Evolutionary conservation across 2,797 vertebrate genomes (phyloP).

Genomic region (Syngnathus acus): DNA sequence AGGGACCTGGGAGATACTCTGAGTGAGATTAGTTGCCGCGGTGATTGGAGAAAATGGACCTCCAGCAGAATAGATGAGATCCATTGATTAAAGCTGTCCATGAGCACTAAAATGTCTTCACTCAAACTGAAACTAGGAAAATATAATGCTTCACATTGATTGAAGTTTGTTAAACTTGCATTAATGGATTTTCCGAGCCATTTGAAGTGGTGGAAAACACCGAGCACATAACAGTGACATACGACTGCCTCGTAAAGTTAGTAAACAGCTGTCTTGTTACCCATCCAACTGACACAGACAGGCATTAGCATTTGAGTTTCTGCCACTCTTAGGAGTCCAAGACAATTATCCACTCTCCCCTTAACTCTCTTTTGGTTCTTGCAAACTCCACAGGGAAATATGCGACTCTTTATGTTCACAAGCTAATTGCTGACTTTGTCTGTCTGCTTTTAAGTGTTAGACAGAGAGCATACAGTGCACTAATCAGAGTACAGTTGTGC

Average conservation of each 20-base stretch:
- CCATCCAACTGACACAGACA: constrained; percentile 8
- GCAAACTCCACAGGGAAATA: constrained; percentile 2
- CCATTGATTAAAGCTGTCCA: constrained; percentile 19
- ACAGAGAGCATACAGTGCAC: background rate
- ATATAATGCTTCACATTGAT: constrained; percentile 15
- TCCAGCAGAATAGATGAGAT: constrained; percentile 18
- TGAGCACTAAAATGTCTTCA: constrained; percentile 6
- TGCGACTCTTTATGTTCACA: constrained; percentile 4
- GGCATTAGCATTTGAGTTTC: constrained; percentile 10
- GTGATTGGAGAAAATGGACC: constrained; percentile 20
- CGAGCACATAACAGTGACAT: background rate
- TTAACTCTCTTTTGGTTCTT: constrained; percentile 11
- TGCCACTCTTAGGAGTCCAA: constrained; percentile 7
- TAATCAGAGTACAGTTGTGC: constrained; percentile 2
- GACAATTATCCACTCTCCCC: constrained; percentile 7
- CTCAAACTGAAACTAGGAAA: constrained; percentile 9
- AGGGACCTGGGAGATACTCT: constrained; percentile 8
- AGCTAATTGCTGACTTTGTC: constrained; percentile 5
- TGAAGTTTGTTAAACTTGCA: constrained; percentile 7
- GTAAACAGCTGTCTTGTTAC: constrained; percentile 7
- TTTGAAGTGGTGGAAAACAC: background rate
- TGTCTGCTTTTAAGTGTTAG: constrained; percentile 5
- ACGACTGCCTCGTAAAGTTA: constrained; percentile 7
- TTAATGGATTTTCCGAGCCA: constrained; percentile 8
- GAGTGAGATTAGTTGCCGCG: constrained; percentile 22